Conservation (phyloP, 1,140 invertebrate species). For the Musca vetustissima region DNA sequence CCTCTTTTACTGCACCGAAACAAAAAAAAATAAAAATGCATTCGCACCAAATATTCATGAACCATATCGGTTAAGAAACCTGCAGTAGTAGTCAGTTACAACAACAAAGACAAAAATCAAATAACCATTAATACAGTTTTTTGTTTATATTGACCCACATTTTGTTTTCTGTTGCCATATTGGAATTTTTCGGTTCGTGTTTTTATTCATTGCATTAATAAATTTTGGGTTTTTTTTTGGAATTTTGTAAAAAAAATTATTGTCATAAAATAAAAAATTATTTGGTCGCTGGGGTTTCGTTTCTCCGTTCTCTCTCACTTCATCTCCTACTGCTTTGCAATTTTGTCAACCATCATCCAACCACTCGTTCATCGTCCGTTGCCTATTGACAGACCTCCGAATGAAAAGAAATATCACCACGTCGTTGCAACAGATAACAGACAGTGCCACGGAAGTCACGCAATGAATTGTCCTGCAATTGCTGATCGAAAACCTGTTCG, state of each 20-base stretch:
- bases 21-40: too few relatives aligned
- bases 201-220: not conserved
- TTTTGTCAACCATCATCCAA: too few relatives aligned
- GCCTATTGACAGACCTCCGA: constrained; percentile 37
- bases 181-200: too few relatives aligned
- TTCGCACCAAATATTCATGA: too few relatives aligned
- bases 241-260: not conserved
- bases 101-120: too few relatives aligned
- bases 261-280: not conserved
- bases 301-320: not conserved
- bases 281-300: not conserved
- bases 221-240: constrained; percentile 4
- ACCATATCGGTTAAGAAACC: too few relatives aligned
- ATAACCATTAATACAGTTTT: too few relatives aligned
- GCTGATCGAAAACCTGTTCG: constrained; percentile 48
- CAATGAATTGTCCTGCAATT: constrained; percentile 50
- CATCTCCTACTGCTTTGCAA: not conserved
- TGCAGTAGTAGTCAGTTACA: too few relatives aligned
- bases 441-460: constrained; percentile 46
- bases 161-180: too few relatives aligned
- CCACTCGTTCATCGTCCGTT: not conserved
- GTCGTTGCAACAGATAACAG: constrained; percentile 32
- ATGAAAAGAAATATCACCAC: constrained; percentile 22
- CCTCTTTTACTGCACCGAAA: too few relatives aligned
- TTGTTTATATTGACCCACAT: too few relatives aligned